Evolutionary conservation across 2,888 invertebrate genomes (phyloP), one percentile per base, ranked within the genome.

Genomic region (Drosophila colorata): DNA sequence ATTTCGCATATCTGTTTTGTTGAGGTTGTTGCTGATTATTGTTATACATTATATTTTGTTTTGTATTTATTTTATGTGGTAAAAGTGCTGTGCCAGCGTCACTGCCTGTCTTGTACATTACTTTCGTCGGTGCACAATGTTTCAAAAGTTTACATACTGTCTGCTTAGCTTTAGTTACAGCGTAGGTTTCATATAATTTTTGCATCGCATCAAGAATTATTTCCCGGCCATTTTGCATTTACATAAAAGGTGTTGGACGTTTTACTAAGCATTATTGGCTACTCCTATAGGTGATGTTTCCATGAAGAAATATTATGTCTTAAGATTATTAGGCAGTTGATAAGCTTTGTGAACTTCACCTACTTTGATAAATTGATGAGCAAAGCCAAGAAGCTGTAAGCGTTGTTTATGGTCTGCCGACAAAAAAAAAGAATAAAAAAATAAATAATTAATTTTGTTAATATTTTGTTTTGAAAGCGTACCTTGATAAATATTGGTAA

Each of bases 401-500:
- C 90, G 77, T 89, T 89, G 66, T 90, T 85, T 40, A 85, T 82
- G 33, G 84, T 87, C 84, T 85, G 66, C 28, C 41, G 47, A 25
- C 71, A 47, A 61, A 69, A 38, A 46, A 41, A 20, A 46, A 63
- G 33, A 59, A 44, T 16, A 35, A n/a, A n/a, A n/a, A n/a, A n/a
- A n/a, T n/a, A n/a, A n/a, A n/a, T n/a, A n/a, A n/a, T n/a, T n/a
- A 14, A 4, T 11, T 1, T 57, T 11, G 14, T 11, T 6, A 33
- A 44, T 35, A n/a, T 40, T 6, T 20, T 16, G 2, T 2, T 18
- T 16, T 16, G 7, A 11, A 9, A 9, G 18, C 33, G 13, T 13
- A 90, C 91, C 87, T 89, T 91, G 56, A 88, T 80, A 56, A 91
- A 91, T 44, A 89, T 87, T 7, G 89, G 81, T 8, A 91, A 44